Evolutionary conservation across 2,113 vertebrate genomes (phyloP), one percentile per base, ranked within the genome.

Genomic region (Triplophysa siluroides): DNA sequence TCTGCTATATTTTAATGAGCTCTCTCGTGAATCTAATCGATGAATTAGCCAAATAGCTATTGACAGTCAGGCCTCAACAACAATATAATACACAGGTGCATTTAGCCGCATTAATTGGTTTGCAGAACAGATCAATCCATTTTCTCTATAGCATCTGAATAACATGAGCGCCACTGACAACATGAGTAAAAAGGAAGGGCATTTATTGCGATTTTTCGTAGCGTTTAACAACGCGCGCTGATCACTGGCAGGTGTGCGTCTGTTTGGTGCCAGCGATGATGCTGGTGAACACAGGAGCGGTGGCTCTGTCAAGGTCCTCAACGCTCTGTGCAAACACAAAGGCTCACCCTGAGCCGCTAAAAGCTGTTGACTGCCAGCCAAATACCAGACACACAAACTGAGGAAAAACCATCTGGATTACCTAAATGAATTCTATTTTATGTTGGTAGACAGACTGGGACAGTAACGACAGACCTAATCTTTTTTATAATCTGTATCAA

Each of bases 401-500:
- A 80, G 78, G 29, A 56, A 78, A 52, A 85, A 81, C 78, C 81
- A 82, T 84, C 80, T 80, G 74, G 81, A 83, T 81, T 79, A 84
- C 81, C 77, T 45, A 86, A 85, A 83, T 81, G 65, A 84, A 84
- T 79, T 78, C 52, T 79, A 58, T 60, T 84, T 82, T 82, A 82
- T 78, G 82, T 83, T 63, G 77, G 82, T 41, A 87, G 91, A 91
- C 91, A 89, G 90, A 91, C 85, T 75, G 88, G 63, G 60, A 60
- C 85, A 86, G 89, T 83, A 88, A 80, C 76, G 84, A 69, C 78
- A 61, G 83, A 72, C 83, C 85, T 91, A 89, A 92, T 91, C 88
- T 87, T 84, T 83, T 85, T 87, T 85, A 83, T 91, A 92, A 89
- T 90, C 90, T 87, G 83, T 80, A 78, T 87, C 82, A 87, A 78